These are phyloP conservation scores for Myotis pilosus DNA, from an alignment of 2,797 vertebrate species.

Conservation along the genomic window DNA sequence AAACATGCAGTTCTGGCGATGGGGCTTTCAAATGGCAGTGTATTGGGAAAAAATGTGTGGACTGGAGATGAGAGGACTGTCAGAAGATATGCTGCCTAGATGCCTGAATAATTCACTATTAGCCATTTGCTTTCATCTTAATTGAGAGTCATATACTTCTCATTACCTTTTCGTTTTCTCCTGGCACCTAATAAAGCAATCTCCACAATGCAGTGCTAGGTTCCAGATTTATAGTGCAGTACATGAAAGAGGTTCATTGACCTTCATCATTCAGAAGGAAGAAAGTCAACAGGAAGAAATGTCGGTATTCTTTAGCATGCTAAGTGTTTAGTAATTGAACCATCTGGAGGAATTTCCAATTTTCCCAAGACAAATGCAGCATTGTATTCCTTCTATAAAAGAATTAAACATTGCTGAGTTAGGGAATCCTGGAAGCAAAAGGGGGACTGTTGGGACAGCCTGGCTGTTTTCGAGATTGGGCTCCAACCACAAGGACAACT, in stretches of 20 bases:
- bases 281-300: not conserved
- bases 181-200: not conserved
- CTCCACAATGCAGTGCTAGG: not conserved
- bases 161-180: not conserved
- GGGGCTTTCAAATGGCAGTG: not conserved
- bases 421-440: not conserved
- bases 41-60: not conserved
- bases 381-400: not conserved
- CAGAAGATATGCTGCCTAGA: not conserved
- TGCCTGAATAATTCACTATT: not conserved
- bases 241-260: constrained; percentile 3
- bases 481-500: not conserved
- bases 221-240: constrained; percentile 17
- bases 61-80: not conserved
- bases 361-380: not conserved
- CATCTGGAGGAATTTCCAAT: not conserved
- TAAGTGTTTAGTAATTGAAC: not conserved
- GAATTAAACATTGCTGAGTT: not conserved
- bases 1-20: not conserved
- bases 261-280: constrained; percentile 35
- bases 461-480: not conserved
- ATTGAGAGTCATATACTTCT: constrained; percentile 36
- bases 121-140: constrained; percentile 28
- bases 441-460: too few relatives aligned
- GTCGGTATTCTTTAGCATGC: not conserved